These are phyloP conservation scores for Lasioglossum lativentre DNA, from an alignment of 2,888 invertebrate species.

Conservation along the genomic window DNA sequence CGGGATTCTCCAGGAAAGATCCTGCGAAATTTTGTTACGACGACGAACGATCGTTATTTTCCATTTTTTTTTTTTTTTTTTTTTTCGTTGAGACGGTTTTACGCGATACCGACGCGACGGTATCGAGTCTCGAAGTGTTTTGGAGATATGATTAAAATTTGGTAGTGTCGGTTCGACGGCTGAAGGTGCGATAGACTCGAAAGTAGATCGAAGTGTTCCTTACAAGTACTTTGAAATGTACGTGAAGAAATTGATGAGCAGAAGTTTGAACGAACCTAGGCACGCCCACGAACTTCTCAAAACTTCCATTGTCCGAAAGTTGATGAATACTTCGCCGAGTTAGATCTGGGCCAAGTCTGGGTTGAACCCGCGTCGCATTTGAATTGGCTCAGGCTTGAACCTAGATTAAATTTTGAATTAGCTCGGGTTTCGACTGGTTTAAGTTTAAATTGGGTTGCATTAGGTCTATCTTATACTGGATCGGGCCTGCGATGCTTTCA, in stretches of 20 bases:
- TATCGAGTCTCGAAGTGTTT: background rate
- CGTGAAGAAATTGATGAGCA: background rate
- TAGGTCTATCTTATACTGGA: background rate
- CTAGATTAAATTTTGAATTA: background rate
- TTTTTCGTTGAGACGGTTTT: background rate
- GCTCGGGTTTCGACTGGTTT: background rate
- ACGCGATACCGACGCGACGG: background rate
- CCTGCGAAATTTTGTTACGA: background rate
- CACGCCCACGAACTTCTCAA: background rate
- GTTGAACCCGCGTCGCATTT: background rate
- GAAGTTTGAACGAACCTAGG: background rate
- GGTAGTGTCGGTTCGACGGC: too few species aligned
- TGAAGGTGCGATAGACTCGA: background rate
- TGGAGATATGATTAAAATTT: background rate
- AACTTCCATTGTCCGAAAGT: slow-evolving; percentile 4
- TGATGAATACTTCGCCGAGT: slow-evolving; percentile 3
- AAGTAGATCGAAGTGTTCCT: background rate
- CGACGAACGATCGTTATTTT: background rate
- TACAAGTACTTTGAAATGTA: background rate
- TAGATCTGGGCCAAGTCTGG: background rate
- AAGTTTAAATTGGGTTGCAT: background rate
- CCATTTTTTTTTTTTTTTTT: background rate
- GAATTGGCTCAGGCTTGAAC: background rate
- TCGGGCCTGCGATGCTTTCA: background rate
- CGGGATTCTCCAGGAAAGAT: background rate